Evolutionary conservation across 2,113 vertebrate genomes (phyloP).

Genomic region (Poeciliopsis occidentalis): DNA sequence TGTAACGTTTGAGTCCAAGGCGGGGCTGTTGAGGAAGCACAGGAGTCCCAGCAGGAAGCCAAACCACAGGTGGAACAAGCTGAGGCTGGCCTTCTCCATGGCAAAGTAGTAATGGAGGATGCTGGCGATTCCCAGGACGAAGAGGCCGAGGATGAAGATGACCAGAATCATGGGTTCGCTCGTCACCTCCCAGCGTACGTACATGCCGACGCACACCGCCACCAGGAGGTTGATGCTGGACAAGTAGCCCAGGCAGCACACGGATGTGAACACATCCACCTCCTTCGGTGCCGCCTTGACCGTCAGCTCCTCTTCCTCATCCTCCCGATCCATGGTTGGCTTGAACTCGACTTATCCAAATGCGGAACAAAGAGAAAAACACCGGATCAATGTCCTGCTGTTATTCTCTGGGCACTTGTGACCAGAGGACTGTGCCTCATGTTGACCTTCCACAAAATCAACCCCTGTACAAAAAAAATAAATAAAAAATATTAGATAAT

Average conservation of each 20-base stretch:
- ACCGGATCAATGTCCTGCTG: background rate
- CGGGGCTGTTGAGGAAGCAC: conserved; percentile 90
- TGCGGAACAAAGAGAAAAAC: background rate
- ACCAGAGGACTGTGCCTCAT: conserved; percentile 27
- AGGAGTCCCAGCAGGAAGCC: conserved; percentile 96
- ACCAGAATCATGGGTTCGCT: conserved; percentile 90
- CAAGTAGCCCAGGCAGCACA: conserved; percentile 92
- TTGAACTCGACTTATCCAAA: background rate
- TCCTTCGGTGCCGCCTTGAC: conserved; percentile 57
- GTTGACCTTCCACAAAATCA: conserved; percentile 38
- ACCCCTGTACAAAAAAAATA: conserved; percentile 52
- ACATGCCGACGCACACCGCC: conserved; percentile 94
- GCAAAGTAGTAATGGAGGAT: conserved; percentile 98
- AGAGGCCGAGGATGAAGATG: conserved; percentile 96
- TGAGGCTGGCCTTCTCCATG: conserved; percentile 93
- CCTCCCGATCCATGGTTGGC: conserved; percentile 87
- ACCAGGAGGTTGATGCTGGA: conserved; percentile 90
- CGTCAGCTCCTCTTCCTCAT: conserved; percentile 79
- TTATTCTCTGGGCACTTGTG: background rate
- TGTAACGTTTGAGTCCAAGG: conserved; percentile 86
- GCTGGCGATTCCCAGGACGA: conserved; percentile 94
- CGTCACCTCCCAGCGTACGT: conserved; percentile 95
- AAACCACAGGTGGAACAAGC: conserved; percentile 95
- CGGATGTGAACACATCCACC: conserved; percentile 89
- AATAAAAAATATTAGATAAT: background rate